Evolutionary conservation across 2,888 invertebrate genomes (phyloP).

Genomic region (Thera britannica): DNA sequence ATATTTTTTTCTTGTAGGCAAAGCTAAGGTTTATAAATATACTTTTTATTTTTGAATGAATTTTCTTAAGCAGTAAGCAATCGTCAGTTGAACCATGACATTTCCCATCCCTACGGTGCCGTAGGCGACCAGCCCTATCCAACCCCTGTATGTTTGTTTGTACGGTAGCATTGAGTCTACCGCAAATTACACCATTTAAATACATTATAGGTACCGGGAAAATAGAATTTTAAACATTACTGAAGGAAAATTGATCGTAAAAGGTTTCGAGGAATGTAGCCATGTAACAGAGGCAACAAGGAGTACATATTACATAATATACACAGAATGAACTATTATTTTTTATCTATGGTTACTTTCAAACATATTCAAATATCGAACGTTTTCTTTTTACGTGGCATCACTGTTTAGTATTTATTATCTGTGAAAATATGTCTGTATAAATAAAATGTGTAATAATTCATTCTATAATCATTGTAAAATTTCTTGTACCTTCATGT

Average conservation of each 20-base stretch:
- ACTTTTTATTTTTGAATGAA: too few relatives aligned
- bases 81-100: neutral
- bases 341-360: too few relatives aligned
- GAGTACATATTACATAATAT: neutral
- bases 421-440: too few relatives aligned
- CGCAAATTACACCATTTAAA: constrained; percentile 36
- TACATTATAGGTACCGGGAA: constrained; percentile 31
- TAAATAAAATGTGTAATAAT: too few relatives aligned
- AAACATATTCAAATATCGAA: too few relatives aligned
- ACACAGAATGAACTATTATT: too few relatives aligned
- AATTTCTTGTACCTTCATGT: too few relatives aligned
- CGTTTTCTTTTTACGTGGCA: too few relatives aligned
- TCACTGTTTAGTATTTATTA: too few relatives aligned
- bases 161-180: constrained; percentile 35
- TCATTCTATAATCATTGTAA: too few relatives aligned
- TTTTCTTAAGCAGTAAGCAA: neutral
- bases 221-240: constrained; percentile 34
- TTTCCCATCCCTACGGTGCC: constrained; percentile 30
- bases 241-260: constrained; percentile 25
- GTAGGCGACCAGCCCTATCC: constrained; percentile 33
- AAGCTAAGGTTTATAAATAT: too few relatives aligned
- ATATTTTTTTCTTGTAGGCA: too few relatives aligned
- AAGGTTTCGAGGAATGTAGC: constrained; percentile 9
- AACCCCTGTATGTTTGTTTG: constrained; percentile 49
- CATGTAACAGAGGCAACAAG: neutral